These are phyloP conservation scores for Molossus alvarezi DNA, from an alignment of 2,797 vertebrate species.

Conservation along the genomic window DNA sequence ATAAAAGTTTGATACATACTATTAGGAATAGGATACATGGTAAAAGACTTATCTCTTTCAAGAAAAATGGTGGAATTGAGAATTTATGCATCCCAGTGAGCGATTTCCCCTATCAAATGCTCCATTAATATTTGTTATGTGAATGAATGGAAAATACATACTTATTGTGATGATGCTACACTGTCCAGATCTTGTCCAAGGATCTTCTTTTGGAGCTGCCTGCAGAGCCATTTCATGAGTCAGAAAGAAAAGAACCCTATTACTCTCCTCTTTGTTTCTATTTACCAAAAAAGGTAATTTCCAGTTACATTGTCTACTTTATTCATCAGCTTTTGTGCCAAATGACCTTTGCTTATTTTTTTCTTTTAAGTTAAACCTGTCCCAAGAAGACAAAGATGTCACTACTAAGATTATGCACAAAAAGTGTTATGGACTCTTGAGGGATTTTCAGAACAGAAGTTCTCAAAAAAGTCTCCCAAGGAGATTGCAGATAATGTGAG, in stretches of 20 bases:
- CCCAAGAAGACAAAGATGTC: slow-evolving; percentile 56
- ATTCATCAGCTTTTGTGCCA: slow-evolving; percentile 61
- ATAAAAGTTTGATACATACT: not conserved
- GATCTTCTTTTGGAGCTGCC: slow-evolving; percentile 71
- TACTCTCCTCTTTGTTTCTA: slow-evolving; percentile 52
- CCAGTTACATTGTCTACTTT: slow-evolving; percentile 59
- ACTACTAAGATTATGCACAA: slow-evolving; percentile 55
- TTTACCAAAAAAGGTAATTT: slow-evolving; percentile 77
- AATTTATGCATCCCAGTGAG: not conserved
- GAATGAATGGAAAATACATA: slow-evolving; percentile 39
- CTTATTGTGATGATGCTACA: not conserved
- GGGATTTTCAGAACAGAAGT: slow-evolving; percentile 67
- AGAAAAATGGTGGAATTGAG: not conserved
- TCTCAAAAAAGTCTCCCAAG: not conserved
- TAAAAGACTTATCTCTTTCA: slow-evolving; percentile 27
- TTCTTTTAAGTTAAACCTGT: slow-evolving; percentile 22
- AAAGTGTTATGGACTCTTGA: slow-evolving; percentile 28
- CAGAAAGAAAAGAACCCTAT: slow-evolving; percentile 65
- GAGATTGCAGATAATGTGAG: not conserved
- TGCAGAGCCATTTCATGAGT: slow-evolving; percentile 59
- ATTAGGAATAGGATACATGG: not conserved
- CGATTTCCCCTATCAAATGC: not conserved
- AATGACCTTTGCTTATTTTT: slow-evolving; percentile 57
- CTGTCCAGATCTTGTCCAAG: slow-evolving; percentile 50
- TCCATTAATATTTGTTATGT: not conserved